Evolutionary conservation across 2,797 vertebrate genomes (phyloP).

Genomic region (Poliocrania exsul): DNA sequence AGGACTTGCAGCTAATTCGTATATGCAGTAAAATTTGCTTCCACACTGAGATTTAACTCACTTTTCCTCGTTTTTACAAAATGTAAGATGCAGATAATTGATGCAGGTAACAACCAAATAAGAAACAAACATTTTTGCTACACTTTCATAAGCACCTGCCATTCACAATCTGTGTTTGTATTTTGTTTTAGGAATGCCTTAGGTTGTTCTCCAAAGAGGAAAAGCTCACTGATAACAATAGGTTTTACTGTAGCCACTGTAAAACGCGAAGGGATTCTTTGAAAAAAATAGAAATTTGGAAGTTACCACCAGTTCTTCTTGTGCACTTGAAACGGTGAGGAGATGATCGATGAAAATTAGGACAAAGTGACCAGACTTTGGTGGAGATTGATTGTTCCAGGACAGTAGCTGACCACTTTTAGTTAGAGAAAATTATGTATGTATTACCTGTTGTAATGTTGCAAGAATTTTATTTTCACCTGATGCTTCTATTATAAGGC

Average conservation of each 20-base stretch:
- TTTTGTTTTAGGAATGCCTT: conserved; percentile 90
- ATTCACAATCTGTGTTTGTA: neutral
- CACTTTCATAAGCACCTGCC: rapidly evolving
- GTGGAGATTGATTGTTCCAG: neutral
- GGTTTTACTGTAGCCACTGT: conserved; percentile 95
- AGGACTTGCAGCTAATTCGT: neutral
- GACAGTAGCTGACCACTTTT: neutral
- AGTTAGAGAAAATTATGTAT: neutral
- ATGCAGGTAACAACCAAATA: neutral
- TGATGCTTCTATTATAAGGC: neutral
- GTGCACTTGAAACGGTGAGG: conserved; percentile 95
- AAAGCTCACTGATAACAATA: conserved; percentile 94
- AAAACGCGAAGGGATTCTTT: conserved; percentile 93
- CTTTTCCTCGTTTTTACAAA: neutral
- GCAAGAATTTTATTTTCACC: neutral
- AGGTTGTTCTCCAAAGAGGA: conserved; percentile 97
- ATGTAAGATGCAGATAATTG: neutral
- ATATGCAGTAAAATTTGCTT: neutral
- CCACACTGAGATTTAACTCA: neutral
- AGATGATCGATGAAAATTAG: neutral
- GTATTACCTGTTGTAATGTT: neutral
- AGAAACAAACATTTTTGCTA: neutral
- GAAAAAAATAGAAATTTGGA: conserved; percentile 99
- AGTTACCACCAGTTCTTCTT: conserved; percentile 92
- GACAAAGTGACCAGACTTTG: neutral